Evolutionary conservation across 2,113 vertebrate species (phyloP).

Genomic region (Ceratotherium simum): DNA sequence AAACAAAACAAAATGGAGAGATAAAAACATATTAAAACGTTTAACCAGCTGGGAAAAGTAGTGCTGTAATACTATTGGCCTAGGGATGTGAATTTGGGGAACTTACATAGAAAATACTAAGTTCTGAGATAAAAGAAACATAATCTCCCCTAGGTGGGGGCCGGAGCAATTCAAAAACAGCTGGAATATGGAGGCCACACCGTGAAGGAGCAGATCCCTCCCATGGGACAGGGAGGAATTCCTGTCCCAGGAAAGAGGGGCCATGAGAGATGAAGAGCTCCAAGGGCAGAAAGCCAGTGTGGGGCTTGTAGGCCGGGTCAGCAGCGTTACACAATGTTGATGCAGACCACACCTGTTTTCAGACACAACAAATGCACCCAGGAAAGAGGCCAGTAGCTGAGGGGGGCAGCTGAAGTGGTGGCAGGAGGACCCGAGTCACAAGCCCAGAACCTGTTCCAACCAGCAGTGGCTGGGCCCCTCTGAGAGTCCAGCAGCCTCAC

Average conservation of each 20-base stretch:
- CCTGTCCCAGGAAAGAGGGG: background rate
- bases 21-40: background rate
- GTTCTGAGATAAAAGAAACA: background rate
- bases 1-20: background rate
- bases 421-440: background rate
- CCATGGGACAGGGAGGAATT: accelerated
- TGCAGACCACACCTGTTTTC: background rate
- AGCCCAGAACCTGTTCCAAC: background rate
- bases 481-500: background rate
- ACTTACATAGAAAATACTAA: background rate
- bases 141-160: background rate
- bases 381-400: too few species aligned
- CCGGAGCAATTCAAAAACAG: background rate
- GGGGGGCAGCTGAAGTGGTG: accelerated
- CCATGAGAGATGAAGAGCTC: accelerated
- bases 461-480: background rate
- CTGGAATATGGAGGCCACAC: background rate
- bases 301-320: too few species aligned
- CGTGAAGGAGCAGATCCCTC: background rate
- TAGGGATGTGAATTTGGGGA: background rate
- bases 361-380: background rate
- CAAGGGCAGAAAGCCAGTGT: too few species aligned
- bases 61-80: background rate
- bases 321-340: accelerated
- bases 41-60: background rate